Evolutionary conservation across 1,140 invertebrate species (phyloP).

Genomic region (Caerostris darwini): DNA sequence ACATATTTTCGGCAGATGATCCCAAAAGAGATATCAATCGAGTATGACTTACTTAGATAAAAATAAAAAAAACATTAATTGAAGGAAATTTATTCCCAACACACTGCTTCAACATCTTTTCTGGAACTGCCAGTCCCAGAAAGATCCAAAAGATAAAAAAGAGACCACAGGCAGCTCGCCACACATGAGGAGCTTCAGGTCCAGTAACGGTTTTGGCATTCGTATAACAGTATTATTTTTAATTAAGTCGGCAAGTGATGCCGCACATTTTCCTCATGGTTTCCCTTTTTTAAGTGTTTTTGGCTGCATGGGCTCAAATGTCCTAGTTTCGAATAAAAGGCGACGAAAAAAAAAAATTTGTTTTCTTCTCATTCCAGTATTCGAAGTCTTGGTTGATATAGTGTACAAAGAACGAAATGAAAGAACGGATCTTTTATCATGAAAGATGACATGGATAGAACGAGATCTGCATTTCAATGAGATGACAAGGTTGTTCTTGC

Average conservation of each 20-base stretch:
- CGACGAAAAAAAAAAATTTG: neutral
- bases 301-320: neutral
- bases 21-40: neutral
- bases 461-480: neutral
- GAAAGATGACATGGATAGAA: neutral
- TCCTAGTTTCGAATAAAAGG: neutral
- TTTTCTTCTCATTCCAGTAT: neutral
- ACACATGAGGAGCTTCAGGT: neutral
- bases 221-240: neutral
- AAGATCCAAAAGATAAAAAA: neutral
- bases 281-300: neutral
- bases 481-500: neutral
- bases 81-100: neutral
- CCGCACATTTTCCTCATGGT: neutral
- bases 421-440: neutral
- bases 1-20: neutral
- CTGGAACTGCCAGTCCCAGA: neutral
- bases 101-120: neutral
- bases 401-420: too few species aligned
- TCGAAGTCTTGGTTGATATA: neutral
- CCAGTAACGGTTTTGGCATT: neutral
- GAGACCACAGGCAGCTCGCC: neutral
- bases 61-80: neutral
- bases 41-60: neutral
- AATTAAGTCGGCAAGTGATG: neutral